phyloP scores from a whole-genome alignment of 2,888 invertebrate species.

The Rhaphigaster nebulosa region DNA sequence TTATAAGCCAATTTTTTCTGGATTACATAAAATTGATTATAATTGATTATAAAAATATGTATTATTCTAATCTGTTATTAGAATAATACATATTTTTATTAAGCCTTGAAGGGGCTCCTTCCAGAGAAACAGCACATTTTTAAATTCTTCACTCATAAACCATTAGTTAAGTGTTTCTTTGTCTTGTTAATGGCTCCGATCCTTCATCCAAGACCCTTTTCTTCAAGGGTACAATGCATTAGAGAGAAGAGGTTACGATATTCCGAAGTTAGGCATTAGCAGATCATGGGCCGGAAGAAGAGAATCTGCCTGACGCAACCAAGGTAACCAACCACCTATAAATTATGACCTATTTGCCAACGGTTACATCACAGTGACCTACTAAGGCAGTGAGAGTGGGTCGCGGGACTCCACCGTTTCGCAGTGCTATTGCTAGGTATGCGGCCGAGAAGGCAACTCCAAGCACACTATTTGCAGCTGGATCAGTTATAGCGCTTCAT shows the following conservation, averaged over 20 bases:
- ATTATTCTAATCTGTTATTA: no score
- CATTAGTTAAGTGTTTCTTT: background rate
- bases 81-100: no score
- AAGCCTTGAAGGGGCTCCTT: no score
- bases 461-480: no score
- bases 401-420: background rate
- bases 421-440: background rate
- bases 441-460: background rate
- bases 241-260: background rate
- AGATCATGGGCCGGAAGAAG: background rate
- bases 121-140: background rate
- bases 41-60: no score
- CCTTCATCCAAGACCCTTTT: background rate
- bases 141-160: background rate
- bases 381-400: background rate
- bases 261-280: background rate
- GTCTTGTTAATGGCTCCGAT: background rate
- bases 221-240: background rate
- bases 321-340: background rate
- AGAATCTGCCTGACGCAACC: background rate
- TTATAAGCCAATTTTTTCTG: no score
- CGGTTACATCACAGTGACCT: background rate
- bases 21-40: no score
- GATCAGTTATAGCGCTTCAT: no score
- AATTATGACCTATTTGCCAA: slow-evolving; percentile 8